These are phyloP conservation scores for Archilochus colubris DNA, from an alignment of 2,113 vertebrate species.

Conservation along the genomic window DNA sequence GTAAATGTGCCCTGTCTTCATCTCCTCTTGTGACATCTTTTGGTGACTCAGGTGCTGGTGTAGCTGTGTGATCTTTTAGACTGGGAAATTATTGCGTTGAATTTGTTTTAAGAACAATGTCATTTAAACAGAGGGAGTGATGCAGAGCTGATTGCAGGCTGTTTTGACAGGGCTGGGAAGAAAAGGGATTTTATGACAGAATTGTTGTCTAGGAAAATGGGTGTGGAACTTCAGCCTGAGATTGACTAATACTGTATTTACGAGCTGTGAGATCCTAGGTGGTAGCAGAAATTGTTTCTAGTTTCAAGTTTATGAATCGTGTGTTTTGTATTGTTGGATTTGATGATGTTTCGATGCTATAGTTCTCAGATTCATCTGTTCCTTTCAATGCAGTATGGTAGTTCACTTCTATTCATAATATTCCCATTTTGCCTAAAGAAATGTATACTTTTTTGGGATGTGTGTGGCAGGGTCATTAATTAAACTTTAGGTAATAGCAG, in stretches of 20 bases:
- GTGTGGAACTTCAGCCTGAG: background rate
- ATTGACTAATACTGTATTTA: background rate
- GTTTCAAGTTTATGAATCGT: background rate
- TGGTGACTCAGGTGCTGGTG: background rate
- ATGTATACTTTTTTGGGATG: rapidly evolving
- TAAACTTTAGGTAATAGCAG: background rate
- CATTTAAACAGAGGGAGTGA: background rate
- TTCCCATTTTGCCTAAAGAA: background rate
- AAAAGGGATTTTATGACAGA: background rate
- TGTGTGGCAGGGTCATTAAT: background rate
- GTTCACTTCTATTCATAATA: background rate
- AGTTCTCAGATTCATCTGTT: background rate
- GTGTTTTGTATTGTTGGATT: background rate
- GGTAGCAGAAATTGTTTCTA: background rate
- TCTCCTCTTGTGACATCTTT: background rate
- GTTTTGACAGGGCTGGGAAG: background rate
- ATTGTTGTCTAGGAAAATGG: background rate
- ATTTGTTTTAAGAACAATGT: rapidly evolving
- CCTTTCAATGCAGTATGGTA: background rate
- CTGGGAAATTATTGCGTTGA: background rate
- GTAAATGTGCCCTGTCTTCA: background rate
- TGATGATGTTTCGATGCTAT: background rate
- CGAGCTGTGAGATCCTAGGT: background rate
- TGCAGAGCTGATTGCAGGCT: background rate
- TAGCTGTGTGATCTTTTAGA: background rate